Evolutionary conservation across 2,113 vertebrate genomes (phyloP).

Genomic region (Muntiacus reevesi): DNA sequence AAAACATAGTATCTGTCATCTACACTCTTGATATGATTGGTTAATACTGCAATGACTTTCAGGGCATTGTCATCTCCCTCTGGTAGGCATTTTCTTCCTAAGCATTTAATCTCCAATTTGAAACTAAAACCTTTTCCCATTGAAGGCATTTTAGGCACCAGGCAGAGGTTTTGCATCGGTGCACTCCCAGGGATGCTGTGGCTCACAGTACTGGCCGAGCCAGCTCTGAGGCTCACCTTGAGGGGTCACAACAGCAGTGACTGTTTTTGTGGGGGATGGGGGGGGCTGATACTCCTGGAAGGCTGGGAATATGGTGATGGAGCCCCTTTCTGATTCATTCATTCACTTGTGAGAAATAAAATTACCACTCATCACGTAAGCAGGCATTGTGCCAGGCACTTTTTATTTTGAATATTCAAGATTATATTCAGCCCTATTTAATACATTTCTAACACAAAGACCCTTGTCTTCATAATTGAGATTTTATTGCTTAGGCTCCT

Average conservation of each 20-base stretch:
- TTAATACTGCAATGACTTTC: background rate
- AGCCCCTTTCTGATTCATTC: background rate
- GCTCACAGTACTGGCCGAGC: background rate
- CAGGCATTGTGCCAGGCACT: background rate
- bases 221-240: background rate
- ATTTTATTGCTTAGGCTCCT: background rate
- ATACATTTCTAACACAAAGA: background rate
- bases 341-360: background rate
- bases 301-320: background rate
- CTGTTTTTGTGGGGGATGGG: background rate
- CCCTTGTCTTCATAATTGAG: background rate
- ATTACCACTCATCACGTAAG: background rate
- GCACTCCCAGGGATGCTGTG: background rate
- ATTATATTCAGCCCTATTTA: background rate
- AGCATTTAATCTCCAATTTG: background rate
- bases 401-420: background rate
- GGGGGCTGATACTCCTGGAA: background rate
- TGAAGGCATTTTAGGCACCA: background rate
- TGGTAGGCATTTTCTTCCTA: background rate
- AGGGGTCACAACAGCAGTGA: background rate
- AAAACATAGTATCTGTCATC: background rate
- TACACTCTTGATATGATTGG: background rate
- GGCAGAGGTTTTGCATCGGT: background rate
- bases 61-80: background rate
- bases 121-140: background rate